Evolutionary conservation across 2,113 vertebrate genomes (phyloP).

Genomic region (Paradoxurus hermaphroditus): DNA sequence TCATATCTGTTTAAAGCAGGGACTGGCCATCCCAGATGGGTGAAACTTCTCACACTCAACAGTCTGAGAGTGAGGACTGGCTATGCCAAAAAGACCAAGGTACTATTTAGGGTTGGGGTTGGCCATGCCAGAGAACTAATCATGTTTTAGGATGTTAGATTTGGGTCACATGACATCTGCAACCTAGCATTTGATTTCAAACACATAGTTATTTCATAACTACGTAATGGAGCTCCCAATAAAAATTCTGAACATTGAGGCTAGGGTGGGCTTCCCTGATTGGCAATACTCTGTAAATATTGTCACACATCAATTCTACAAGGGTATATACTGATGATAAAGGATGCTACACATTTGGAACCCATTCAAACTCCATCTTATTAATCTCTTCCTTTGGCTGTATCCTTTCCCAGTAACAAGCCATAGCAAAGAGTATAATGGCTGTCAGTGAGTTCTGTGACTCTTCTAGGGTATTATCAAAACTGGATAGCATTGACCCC

Average conservation of each 20-base stretch:
- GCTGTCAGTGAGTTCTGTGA: background rate
- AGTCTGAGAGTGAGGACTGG: background rate
- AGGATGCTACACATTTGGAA: background rate
- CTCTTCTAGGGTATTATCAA: background rate
- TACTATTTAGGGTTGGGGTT: background rate
- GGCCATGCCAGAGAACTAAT: background rate
- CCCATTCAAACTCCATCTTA: background rate
- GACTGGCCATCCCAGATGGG: background rate
- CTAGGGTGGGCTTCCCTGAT: background rate
- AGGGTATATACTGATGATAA: background rate
- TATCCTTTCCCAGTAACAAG: background rate
- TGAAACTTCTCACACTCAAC: background rate
- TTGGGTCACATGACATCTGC: background rate
- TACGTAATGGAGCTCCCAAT: background rate
- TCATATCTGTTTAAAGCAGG: background rate
- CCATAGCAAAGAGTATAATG: background rate
- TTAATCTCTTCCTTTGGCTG: background rate
- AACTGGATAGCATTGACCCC: background rate
- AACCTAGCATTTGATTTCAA: background rate
- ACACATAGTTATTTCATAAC: background rate
- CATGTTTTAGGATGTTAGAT: background rate
- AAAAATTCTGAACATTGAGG: background rate
- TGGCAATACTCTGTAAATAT: background rate
- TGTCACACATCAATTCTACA: background rate
- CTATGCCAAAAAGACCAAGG: background rate